Conservation (phyloP, 2,888 invertebrate genomes). For the Meganola albula region DNA sequence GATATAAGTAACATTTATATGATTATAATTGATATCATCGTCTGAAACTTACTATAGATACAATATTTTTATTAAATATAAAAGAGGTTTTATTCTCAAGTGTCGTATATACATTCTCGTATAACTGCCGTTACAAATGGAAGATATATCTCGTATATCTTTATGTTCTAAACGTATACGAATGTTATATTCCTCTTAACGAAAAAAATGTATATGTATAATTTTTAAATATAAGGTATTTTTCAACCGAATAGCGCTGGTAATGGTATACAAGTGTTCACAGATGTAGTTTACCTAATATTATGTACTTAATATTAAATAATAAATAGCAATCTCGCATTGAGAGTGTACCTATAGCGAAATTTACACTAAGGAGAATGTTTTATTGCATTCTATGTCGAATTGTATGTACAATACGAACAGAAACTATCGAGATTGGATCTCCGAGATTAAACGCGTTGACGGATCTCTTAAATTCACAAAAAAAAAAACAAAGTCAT, state of each 20-base stretch:
- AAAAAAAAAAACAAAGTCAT: conserved; percentile 39
- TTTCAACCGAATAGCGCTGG: conserved; percentile 60
- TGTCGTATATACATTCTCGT: conserved; percentile 73
- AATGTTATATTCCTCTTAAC: conserved; percentile 79
- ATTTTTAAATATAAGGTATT: conserved; percentile 61
- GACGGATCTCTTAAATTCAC: conserved; percentile 54
- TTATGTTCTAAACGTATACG: conserved; percentile 83
- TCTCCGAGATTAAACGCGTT: conserved; percentile 70
- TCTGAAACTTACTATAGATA: conserved; percentile 65
- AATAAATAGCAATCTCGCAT: conserved; percentile 72
- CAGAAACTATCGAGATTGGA: conserved; percentile 64
- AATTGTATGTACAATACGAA: conserved; percentile 60
- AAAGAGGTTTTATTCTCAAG: conserved; percentile 68
- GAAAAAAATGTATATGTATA: conserved; percentile 67
- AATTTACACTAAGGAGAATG: conserved; percentile 73
- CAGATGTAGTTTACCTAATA: conserved; percentile 65
- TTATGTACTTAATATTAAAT: conserved; percentile 72
- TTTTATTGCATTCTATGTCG: conserved; percentile 64
- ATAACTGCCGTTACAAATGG: conserved; percentile 71
- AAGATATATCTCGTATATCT: conserved; percentile 64
- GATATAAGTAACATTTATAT: conserved; percentile 30
- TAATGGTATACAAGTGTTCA: conserved; percentile 75
- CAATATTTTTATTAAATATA: conserved; percentile 73
- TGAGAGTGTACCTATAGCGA: conserved; percentile 66
- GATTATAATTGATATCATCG: conserved; percentile 47